phyloP scores from a whole-genome alignment of 1,140 invertebrate species.

The Zaprionus africanus region DNA sequence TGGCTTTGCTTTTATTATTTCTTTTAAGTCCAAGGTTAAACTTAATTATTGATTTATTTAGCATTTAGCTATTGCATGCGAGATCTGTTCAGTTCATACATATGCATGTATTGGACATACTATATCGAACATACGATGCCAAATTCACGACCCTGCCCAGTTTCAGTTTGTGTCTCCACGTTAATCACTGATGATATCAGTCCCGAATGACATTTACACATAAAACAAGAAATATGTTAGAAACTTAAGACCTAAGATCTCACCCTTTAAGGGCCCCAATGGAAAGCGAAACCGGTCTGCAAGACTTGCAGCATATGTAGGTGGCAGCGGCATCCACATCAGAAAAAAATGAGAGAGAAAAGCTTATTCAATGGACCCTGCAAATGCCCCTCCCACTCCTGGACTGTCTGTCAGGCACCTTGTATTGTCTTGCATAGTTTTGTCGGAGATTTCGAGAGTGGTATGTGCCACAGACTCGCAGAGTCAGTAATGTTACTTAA shows the following conservation, averaged over 20 bases:
- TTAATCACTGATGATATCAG: slow-evolving; percentile 27
- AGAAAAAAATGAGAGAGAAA: not conserved
- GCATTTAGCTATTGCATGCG: slow-evolving; percentile 62
- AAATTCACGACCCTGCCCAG: slow-evolving; percentile 36
- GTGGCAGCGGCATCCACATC: slow-evolving; percentile 30
- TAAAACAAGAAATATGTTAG: not conserved
- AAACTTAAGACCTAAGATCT: not conserved
- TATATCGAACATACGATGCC: slow-evolving; percentile 17
- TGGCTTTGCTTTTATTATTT: slow-evolving; percentile 76
- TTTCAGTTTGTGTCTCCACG: slow-evolving; percentile 4
- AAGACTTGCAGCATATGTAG: slow-evolving; percentile 46
- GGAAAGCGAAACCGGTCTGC: slow-evolving; percentile 53
- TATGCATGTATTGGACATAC: slow-evolving; percentile 23
- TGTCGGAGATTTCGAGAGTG: slow-evolving; percentile 52
- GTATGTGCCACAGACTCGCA: slow-evolving; percentile 16
- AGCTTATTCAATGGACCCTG: not conserved
- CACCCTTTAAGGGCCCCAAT: slow-evolving; percentile 47
- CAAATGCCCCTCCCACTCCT: slow-evolving; percentile 14
- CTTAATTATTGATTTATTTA: slow-evolving; percentile 78
- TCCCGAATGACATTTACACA: slow-evolving; percentile 53
- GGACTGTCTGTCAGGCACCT: slow-evolving; percentile 53
- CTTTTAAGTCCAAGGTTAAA: slow-evolving; percentile 82
- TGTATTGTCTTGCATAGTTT: slow-evolving; percentile 49
- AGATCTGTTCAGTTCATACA: slow-evolving; percentile 24
- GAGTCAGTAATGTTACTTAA: slow-evolving; percentile 59